Conservation (phyloP, 2,797 vertebrate genomes). For the Falco berigora region DNA sequence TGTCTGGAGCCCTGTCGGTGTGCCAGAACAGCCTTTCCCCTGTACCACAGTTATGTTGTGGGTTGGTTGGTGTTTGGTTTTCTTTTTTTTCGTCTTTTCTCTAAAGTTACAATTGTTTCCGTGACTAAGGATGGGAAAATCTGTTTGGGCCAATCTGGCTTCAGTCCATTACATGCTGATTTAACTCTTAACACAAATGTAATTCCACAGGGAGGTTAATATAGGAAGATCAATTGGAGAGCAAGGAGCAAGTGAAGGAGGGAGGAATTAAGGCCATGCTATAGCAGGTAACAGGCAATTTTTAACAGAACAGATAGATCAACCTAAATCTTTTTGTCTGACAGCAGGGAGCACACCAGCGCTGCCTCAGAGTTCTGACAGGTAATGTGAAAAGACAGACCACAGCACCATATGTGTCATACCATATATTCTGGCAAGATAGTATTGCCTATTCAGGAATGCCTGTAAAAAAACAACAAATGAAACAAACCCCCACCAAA, state of each 20-base stretch:
- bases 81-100: background rate
- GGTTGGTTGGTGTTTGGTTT: too few species aligned
- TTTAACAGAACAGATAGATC: too few species aligned
- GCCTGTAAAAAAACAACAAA: too few species aligned
- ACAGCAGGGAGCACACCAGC: background rate
- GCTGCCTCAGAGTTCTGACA: background rate
- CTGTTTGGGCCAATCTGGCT: background rate
- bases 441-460: fast-evolving
- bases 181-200: background rate
- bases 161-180: background rate
- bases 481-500: too few species aligned
- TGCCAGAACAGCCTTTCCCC: background rate
- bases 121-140: background rate
- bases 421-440: fast-evolving
- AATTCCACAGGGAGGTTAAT: background rate
- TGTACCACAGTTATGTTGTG: fast-evolving
- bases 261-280: too few species aligned
- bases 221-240: background rate
- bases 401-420: fast-evolving
- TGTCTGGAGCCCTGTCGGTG: background rate
- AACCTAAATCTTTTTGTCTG: background rate
- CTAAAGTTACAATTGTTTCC: background rate
- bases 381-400: background rate
- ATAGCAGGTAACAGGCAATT: background rate
- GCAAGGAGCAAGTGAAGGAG: background rate